A percentile compares a stretch with the other conserved stretches of the same genome.
Conservation (phyloP, 2,888 invertebrate genomes). For the Oegoconia quadripuncta region DNA sequence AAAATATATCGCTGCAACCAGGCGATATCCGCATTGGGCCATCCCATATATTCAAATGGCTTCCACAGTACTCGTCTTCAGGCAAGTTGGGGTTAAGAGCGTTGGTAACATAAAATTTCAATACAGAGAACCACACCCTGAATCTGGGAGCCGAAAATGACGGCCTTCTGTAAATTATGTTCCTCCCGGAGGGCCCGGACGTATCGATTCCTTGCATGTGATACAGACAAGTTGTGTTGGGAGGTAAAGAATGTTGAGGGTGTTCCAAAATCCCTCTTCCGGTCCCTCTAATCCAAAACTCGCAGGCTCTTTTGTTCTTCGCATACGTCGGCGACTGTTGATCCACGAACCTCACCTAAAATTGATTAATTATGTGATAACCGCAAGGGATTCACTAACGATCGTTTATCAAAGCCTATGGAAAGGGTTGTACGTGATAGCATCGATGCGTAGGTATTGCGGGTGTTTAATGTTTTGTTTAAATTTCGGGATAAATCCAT, state of each 20-base stretch:
- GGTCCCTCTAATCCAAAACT: conserved; percentile 91
- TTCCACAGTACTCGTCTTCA: conserved; percentile 88
- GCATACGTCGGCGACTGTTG: conserved; percentile 90
- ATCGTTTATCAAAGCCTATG: conserved; percentile 30
- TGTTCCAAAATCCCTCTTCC: conserved; percentile 89
- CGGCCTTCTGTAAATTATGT: conserved; percentile 74
- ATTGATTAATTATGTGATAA: conserved; percentile 43
- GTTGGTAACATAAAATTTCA: conserved; percentile 90
- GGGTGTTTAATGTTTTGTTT: not conserved
- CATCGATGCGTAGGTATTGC: conserved; percentile 22
- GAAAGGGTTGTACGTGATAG: conserved; percentile 16
- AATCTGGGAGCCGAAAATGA: conserved; percentile 84
- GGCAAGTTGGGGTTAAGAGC: conserved; percentile 81
- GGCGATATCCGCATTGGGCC: conserved; percentile 88
- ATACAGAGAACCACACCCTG: conserved; percentile 90
- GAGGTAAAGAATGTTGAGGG: conserved; percentile 90
- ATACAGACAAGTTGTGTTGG: conserved; percentile 93
- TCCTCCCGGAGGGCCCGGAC: conserved; percentile 77
- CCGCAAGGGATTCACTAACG: conserved; percentile 26
- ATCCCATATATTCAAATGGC: conserved; percentile 92
- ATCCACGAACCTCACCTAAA: conserved; percentile 91
- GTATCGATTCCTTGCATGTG: conserved; percentile 85
- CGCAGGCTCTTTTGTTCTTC: conserved; percentile 90
- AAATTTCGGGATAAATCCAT: not conserved
- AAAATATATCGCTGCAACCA: conserved; percentile 88